Base-by-base conservation (phyloP, 2,113 vertebrate species). In the Stomatorhinus ivindoensis region DNA sequence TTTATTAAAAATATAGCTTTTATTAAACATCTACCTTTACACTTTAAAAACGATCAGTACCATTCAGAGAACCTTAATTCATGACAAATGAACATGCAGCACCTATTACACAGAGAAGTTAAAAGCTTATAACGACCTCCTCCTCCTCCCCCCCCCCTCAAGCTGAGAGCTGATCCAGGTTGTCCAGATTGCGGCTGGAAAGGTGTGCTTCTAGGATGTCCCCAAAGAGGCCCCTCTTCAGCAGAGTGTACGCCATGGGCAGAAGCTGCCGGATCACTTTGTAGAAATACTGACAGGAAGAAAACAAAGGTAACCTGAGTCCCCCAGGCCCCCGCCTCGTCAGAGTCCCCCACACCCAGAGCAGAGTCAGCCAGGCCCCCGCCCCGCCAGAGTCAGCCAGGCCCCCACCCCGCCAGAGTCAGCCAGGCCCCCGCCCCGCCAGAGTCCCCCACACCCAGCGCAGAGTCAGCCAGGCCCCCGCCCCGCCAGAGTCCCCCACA, bases 251-350 rank as follows among this genome's bases (percentile, higher is more conserved):
- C 0, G 98, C 98, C 95, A 99, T 95, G 2, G 97, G 97, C 91
- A 99, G 95, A 87, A 99, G 96, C 90, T 99, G 98, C 15, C 95
- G 96, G 90, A 98, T 94, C n/a, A 97, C 95, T 94, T 99, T 99
- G 94, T 98, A 97, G 94, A 99, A 98, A 93, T 99, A 99, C 98
- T 99, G 92, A 42, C 55, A 92, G 0, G 0, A 42, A 1, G n/a
- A 91, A 31, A 83, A 1, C 47, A 87, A 53, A 58, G 86, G 35
- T 39, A 39, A 42, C 31, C 86, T 0, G 3, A 13, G 35, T 85
- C 2, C 27, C 24, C 21, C 44, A 8, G 17, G 39, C 35, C 76
- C 35, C 76, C 19, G 4, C 19, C 39, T 39, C 3, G 17, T 1
- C 39, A 3, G 27, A 82, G 76, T 21, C 76, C 17, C 35, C 9